A percentile compares a stretch with the other conserved stretches of the same genome.
phyloP scores from a whole-genome alignment of 2,797 vertebrate species.

The Moxostoma hubbsi region DNA sequence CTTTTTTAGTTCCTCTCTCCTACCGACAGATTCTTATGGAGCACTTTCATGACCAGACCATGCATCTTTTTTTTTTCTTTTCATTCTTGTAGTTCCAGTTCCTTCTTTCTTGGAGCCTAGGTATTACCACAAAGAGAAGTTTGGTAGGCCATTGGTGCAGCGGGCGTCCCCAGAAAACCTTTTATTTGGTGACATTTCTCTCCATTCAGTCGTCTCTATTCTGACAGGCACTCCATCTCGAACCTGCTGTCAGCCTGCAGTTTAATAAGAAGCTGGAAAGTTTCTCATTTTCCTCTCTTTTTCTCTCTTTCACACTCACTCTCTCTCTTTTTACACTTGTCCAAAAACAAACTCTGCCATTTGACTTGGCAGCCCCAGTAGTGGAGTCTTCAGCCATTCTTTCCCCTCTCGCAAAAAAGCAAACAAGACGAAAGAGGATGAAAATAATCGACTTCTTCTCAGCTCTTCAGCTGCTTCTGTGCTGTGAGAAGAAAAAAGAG shows the following conservation, averaged over 20 bases:
- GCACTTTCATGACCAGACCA: too few species aligned
- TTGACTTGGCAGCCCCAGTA: constrained; percentile 72
- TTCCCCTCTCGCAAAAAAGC: constrained; percentile 61
- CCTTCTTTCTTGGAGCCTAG: not conserved
- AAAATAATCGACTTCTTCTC: constrained; percentile 20
- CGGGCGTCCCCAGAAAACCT: not conserved
- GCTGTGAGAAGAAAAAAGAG: not conserved
- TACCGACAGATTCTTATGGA: too few species aligned
- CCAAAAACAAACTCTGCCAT: constrained; percentile 76
- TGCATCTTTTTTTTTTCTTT: not conserved
- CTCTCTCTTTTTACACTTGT: constrained; percentile 68
- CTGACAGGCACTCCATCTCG: constrained; percentile 9
- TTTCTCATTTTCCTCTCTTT: constrained; percentile 30
- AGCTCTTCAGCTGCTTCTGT: constrained; percentile 21
- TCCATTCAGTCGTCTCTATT: constrained; percentile 5
- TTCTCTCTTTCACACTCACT: constrained; percentile 11
- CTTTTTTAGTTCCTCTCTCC: too few species aligned
- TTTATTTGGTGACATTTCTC: constrained; percentile 16
- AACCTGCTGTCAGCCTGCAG: not conserved
- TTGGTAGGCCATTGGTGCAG: not conserved
- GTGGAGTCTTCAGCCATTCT: constrained; percentile 68
- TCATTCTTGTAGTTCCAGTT: not conserved
- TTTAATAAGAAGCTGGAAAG: constrained; percentile 45
- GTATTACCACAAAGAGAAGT: not conserved
- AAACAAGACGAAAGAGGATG: constrained; percentile 20